These are phyloP conservation scores for Volucella inflata DNA, from an alignment of 2,888 invertebrate species.

Conservation along the genomic window DNA sequence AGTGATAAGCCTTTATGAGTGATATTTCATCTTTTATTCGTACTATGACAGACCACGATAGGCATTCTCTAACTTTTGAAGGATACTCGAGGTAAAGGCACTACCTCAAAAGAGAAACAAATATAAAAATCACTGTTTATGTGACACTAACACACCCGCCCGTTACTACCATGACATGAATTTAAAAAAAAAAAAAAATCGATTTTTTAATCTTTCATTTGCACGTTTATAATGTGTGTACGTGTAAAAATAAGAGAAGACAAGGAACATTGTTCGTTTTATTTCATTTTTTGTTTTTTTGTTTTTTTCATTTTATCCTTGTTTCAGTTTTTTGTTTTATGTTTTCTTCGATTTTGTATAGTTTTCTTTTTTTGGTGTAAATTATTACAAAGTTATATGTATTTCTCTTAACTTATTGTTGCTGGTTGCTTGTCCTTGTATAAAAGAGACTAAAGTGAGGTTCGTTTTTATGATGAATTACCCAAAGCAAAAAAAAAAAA, in stretches of 20 bases:
- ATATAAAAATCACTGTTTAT: too few relatives aligned
- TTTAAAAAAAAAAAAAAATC: not conserved
- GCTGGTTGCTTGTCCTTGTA: slow-evolving; percentile 65
- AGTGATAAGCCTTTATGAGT: too few relatives aligned
- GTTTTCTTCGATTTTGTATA: slow-evolving; percentile 51
- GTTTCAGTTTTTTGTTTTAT: slow-evolving; percentile 52
- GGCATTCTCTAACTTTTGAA: too few relatives aligned
- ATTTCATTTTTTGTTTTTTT: slow-evolving; percentile 11
- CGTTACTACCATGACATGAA: slow-evolving; percentile 6
- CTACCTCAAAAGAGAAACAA: too few relatives aligned
- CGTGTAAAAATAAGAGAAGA: slow-evolving; percentile 30
- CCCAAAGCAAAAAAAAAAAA: not conserved
- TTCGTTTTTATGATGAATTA: slow-evolving; percentile 44
- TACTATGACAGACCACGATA: too few relatives aligned
- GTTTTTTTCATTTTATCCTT: slow-evolving; percentile 46
- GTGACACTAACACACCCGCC: not conserved
- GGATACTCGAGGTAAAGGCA: too few relatives aligned
- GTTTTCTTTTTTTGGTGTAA: slow-evolving; percentile 68
- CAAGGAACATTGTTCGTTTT: slow-evolving; percentile 60
- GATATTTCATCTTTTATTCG: too few relatives aligned
- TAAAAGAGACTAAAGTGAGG: slow-evolving; percentile 63
- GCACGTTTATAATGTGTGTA: slow-evolving; percentile 9
- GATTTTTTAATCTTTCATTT: slow-evolving; percentile 5
- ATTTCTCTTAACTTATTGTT: slow-evolving; percentile 72
- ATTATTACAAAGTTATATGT: slow-evolving; percentile 73